Conservation (phyloP, 2,113 vertebrate genomes). For the Calonectris borealis region DNA sequence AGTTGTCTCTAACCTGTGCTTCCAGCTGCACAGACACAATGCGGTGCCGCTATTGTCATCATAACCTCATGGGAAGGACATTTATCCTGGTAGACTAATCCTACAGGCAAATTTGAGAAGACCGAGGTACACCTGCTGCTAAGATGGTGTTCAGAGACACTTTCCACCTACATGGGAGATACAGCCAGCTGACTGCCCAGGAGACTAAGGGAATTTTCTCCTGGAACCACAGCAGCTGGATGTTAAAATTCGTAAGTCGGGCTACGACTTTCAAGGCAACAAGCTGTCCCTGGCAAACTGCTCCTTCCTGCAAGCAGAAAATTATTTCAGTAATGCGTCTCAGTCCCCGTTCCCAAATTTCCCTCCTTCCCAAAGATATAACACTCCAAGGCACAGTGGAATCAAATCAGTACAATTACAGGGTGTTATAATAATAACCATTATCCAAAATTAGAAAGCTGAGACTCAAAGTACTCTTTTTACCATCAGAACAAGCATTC, state of each 20-base stretch:
- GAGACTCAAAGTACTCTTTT: background rate
- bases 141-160: background rate
- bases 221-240: background rate
- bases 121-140: background rate
- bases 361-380: background rate
- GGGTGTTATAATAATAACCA: background rate
- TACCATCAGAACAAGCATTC: background rate
- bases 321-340: background rate
- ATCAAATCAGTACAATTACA: background rate
- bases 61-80: background rate
- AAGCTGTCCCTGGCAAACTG: background rate
- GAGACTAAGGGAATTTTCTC: background rate
- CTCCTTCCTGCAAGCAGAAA: background rate
- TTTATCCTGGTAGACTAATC: background rate
- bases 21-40: fast-evolving
- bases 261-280: background rate
- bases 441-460: background rate
- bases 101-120: background rate
- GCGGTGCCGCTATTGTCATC: background rate
- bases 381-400: background rate
- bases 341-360: background rate
- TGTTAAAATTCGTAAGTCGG: background rate
- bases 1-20: background rate
- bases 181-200: background rate
- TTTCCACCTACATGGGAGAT: background rate